Percentiles rank a stretch among this genome's conserved stretches.
Conservation (phyloP, 2,797 vertebrate genomes). For the Acanthurus leucopareius region DNA sequence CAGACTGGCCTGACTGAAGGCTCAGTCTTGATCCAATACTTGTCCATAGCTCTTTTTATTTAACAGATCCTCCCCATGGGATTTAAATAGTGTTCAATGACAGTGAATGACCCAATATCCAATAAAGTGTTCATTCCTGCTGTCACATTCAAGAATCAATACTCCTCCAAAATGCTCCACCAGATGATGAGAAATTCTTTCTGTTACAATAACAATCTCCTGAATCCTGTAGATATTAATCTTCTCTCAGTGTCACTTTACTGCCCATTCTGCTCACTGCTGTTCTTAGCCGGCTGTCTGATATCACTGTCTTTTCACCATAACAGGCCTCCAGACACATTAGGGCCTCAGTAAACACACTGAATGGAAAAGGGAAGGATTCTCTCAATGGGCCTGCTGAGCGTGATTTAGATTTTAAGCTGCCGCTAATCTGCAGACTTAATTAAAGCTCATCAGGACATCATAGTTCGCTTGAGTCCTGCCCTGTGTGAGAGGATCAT, state of each 20-base stretch:
- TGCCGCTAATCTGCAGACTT: constrained; percentile 77
- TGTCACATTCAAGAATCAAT: constrained; percentile 56
- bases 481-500: constrained; percentile 64
- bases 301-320: constrained; percentile 19
- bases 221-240: constrained; percentile 31
- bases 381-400: constrained; percentile 63
- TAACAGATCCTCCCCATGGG: constrained; percentile 38
- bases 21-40: constrained; percentile 2
- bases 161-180: constrained; percentile 19
- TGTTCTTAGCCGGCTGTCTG: constrained; percentile 1
- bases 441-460: constrained; percentile 82
- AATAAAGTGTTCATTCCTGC: constrained; percentile 20
- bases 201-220: constrained; percentile 23
- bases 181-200: constrained; percentile 16
- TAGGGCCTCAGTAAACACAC: constrained; percentile 41
- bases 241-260: constrained; percentile 23
- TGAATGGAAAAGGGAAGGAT: constrained; percentile 48
- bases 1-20: not conserved
- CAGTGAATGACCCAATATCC: constrained; percentile 30
- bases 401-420: constrained; percentile 66
- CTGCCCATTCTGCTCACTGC: constrained; percentile 5
- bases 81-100: constrained; percentile 40
- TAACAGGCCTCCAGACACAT: constrained; percentile 23
- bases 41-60: constrained; percentile 2
- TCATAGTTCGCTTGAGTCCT: constrained; percentile 38